Evolutionary conservation across 23 tunicate genomes (phyloP).

Genomic region (Diplosoma virens): DNA sequence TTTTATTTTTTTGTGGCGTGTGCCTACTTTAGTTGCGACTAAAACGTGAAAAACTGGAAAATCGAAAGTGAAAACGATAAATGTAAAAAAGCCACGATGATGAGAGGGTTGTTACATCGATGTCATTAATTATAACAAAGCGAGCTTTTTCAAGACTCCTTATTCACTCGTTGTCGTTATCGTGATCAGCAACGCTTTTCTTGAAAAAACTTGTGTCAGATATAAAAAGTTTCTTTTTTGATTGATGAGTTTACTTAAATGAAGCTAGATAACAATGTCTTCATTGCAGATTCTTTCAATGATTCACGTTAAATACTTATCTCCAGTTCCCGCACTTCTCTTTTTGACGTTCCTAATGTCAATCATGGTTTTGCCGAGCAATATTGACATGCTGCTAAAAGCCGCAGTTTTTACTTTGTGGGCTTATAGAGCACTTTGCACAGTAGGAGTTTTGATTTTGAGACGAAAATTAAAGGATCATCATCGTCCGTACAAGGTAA

Average conservation of each 20-base stretch:
- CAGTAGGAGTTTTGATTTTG: constrained; percentile 46
- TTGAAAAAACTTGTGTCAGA: too few species aligned
- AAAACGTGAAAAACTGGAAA: too few species aligned
- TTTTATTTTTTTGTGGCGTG: too few species aligned
- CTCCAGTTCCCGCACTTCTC: constrained; percentile 70
- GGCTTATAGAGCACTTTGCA: constrained; percentile 55
- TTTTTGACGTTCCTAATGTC: constrained; percentile 28
- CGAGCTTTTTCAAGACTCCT: too few species aligned
- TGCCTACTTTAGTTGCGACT: too few species aligned
- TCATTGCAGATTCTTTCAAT: constrained; percentile 66
- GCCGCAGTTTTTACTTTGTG: constrained; percentile 61
- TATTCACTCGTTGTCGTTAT: too few species aligned
- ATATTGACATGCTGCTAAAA: constrained; percentile 63
- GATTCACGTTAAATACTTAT: constrained; percentile 52
- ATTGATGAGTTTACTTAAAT: not conserved
- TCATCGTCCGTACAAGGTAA: constrained; percentile 75
- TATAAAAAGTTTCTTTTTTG: too few species aligned
- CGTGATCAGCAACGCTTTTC: too few species aligned
- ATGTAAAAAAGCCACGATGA: too few species aligned
- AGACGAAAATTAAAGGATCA: constrained; percentile 42
- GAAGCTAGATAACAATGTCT: not conserved
- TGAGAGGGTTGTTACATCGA: too few species aligned
- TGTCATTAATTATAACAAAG: too few species aligned
- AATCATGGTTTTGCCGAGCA: constrained; percentile 72
- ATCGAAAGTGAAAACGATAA: too few species aligned